Base-by-base conservation (phyloP, 1,140 invertebrate genomes). In the Hydropsyche tenuis region DNA sequence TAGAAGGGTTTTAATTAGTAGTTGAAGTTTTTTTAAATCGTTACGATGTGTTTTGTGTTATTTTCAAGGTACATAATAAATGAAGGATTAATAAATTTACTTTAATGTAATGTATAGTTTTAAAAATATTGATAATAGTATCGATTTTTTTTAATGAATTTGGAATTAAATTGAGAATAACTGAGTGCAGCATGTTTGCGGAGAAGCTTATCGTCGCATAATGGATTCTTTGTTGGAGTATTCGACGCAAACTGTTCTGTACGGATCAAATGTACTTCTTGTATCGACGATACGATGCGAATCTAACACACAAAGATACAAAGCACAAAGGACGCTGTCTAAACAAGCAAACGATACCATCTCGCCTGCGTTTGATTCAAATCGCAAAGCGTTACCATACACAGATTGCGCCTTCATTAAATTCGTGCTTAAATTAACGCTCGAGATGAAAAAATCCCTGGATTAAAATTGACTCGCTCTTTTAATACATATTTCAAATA, bases 261-360 rank as follows among this genome's bases (percentile, higher is more conserved):
- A 25, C 12, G 23, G 20, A 60, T 60, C 22, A 60, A 60, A 23
- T 60, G 56, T 60, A 27, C n/a, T 60, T 20, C 22, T 27, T 60
- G 56, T 60, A 60, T 60, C 23, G 22, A 23, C 56, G 56, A 60
- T 60, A 25, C 22, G 56, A 60, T 60, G 22, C 56, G 56, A 60
- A 60, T 27, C 56, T 22, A 22, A 23, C 56, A 25, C 12, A 60
- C 22, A 60, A 60, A 11, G 22, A 60, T 27, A 60, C 56, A 60
- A 23, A 60, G 22, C 22, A 60, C 56, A 60, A 60, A 60, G 23
- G 22, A 60, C 56, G 23, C 56, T 27, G 23, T 25, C 22, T 60
- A 25, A 60, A 60, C 22, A 25, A 23, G 20, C 16, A n/a, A 16
- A 48, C 4, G 45, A 48, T 48, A 16, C 4, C 45, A 48, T 48